Evolutionary conservation across 2,888 invertebrate species (phyloP), one percentile per base, ranked within the genome.

Genomic region (Tryphoninae sp.): DNA sequence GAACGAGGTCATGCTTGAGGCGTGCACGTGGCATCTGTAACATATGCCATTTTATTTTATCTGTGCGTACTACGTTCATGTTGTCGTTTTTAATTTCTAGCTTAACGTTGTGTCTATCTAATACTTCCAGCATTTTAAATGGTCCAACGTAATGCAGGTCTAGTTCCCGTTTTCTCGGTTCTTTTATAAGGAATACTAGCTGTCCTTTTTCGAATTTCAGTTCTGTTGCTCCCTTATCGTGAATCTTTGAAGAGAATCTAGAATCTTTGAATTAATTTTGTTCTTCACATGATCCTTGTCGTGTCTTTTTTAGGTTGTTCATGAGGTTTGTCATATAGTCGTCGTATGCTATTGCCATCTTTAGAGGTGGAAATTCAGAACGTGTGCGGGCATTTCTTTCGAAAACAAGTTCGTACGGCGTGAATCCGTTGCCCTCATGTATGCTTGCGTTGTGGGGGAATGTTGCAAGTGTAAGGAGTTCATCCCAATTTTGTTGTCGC

Each of bases 141-240:
- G 51, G 51, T 1, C 51, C 51, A 6, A 16, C 16, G n/a, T n/a
- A 51, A n/a, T 51, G 51, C 6, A n/a, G 7, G 16, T 51, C 51
- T 2, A 51, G 16, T 16, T 51, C n/a, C 2, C n/a, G 0, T 3
- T 6, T 51, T 13, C 16, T 13, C 6, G 51, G 51, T n/a, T 51
- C 51, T 6, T 51, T 51, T 51, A 51, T 6, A 4, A 51, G 16
- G 16, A n/a, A 51, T n/a, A 51, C 51, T 51, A n/a, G 51, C 6
- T 51, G n/a, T 51, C 51, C 51, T 51, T 16, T 9, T n/a, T 81
- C 45, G 22, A 81, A 81, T 11, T 71, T 58, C 2, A 62, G 33
- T 7, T 65, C 73, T 11, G 67, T 62, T 11, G 76, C 23, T 16
- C 68, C 53, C 3, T 49, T 74, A 58, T 83, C 81, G 9, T 81